Base-by-base conservation (phyloP, 2,888 invertebrate species). In the Pherbina coryleti region DNA sequence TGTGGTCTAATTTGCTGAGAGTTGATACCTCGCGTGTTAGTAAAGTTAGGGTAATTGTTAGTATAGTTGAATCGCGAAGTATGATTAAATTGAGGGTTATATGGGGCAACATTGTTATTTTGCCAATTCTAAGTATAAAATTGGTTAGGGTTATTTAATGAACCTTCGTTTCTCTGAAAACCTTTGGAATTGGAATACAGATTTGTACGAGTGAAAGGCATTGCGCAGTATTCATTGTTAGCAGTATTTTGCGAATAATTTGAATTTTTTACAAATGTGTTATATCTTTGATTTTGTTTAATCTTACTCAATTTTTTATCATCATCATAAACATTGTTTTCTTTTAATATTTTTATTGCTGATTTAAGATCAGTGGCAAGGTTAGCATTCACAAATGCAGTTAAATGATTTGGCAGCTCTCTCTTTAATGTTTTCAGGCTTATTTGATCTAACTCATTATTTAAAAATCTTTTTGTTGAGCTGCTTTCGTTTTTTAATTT, bases 281-380 rank as follows among this genome's bases (percentile, higher is more conserved):
- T 74, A 19, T 19, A 62, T 74, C 17, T 8, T 22, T 22, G 62
- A 25, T 25, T 64, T 64, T 64, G 62, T 25, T 28, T 51, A 17
- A 11, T 76, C 60, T 28, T 57, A 44, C 53, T 75, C 53, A 51
- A 49, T 49, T 74, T 74, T 44, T n/a, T 60, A 55, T 62, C 51
- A 69, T 69, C 69, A 22, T 60, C 60, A 69, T 17, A 69, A 14
- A 69, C 67, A 57, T 75, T 44, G 28, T 66, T 75, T 53, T 66
- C 75, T 64, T 49, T 74, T 53, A 64, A 74, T 28, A 74, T 19
- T 74, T 64, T 74, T 49, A 74, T 62, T 14, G 74, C 64, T 34
- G 37, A 49, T 17, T 62, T 72, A 17, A 37, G 11, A 37, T 37
- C 22, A 44, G 17, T 67, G 17, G 22, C 67, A 14, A 67, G 44